Evolutionary conservation across 2,797 vertebrate species (phyloP), one percentile per base, ranked within the genome.

Genomic region (Aulostomus chinensis): DNA sequence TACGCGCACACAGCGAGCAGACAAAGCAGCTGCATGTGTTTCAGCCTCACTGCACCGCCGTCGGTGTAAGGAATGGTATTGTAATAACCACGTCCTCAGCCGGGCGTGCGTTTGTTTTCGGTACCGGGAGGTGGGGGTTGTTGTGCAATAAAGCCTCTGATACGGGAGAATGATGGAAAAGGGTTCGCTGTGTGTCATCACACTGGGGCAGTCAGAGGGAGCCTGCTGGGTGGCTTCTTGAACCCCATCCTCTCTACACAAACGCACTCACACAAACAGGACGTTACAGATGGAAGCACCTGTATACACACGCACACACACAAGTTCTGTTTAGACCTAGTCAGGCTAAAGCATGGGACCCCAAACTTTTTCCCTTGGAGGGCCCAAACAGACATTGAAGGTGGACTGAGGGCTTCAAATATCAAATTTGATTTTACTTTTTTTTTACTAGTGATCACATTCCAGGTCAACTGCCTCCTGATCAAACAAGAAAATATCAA

Each of bases 81-180:
- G 38, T 29, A 49, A 61, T 48, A 22, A 62, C 55, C 48, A 14
- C 24, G 13, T 24, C n/a, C 43, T 38, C 9, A 47, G 30, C 22
- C 60, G 60, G 46, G 59, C 70, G 46, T 64, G 81, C 45, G 56
- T 77, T 75, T 80, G 84, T 68, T 81, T 68, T 60, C 46, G 17
- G 34, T 22, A 16, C 52, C 41, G 41, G 53, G 61, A 71, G 60
- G 58, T 75, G 73, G 63, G 59, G 28, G 65, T 76, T 62, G 24
- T 11, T 42, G 56, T 50, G 47, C 37, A 49, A 59, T 46, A 48
- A 63, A 43, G 47, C 36, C 43, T 47, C 15, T 58, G 12, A 56
- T 47, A 17, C 14, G 55, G n/a, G n/a, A n/a, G n/a, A n/a, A n/a
- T 35, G 15, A 25, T 70, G 38, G 2, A 38, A 20, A 35, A 10